These are phyloP conservation scores for Belonocnema kinseyi DNA, from an alignment of 1,140 invertebrate species.

Conservation along the genomic window DNA sequence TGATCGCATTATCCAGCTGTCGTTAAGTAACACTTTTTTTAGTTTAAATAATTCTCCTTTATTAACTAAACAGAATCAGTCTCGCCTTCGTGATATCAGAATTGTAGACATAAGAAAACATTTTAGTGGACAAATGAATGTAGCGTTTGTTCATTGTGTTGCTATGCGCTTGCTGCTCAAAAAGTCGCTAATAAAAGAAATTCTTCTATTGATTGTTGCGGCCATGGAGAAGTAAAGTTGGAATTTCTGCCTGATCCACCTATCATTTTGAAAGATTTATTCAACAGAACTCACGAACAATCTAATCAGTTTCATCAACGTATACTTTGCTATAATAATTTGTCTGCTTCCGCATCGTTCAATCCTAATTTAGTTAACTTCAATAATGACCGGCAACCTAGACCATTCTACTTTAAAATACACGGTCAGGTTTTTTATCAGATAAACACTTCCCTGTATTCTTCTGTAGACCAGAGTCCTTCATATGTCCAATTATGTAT, in stretches of 20 bases:
- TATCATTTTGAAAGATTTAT: conserved; percentile 30
- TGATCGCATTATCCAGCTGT: too few relatives aligned
- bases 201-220: conserved; percentile 39
- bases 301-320: conserved; percentile 39
- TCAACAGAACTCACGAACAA: conserved; percentile 32
- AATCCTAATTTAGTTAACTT: conserved; percentile 41
- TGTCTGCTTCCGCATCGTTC: conserved; percentile 41
- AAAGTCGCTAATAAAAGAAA: too few relatives aligned
- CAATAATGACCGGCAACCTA: conserved; percentile 33
- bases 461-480: conserved; percentile 38
- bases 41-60: too few relatives aligned
- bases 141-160: conserved; percentile 35
- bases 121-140: background rate
- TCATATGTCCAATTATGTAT: conserved; percentile 46
- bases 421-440: conserved; percentile 32
- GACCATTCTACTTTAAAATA: conserved; percentile 39
- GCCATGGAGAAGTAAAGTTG: conserved; percentile 35
- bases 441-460: too few relatives aligned
- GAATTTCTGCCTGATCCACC: conserved; percentile 37
- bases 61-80: too few relatives aligned
- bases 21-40: too few relatives aligned
- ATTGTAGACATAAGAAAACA: too few relatives aligned
- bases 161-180: conserved; percentile 34
- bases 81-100: too few relatives aligned
- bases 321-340: conserved; percentile 40